A percentile compares a stretch with the other conserved stretches of the same genome.
These are phyloP conservation scores for Orthosia incerta DNA, from an alignment of 2,888 invertebrate genomes.

Conservation along the genomic window DNA sequence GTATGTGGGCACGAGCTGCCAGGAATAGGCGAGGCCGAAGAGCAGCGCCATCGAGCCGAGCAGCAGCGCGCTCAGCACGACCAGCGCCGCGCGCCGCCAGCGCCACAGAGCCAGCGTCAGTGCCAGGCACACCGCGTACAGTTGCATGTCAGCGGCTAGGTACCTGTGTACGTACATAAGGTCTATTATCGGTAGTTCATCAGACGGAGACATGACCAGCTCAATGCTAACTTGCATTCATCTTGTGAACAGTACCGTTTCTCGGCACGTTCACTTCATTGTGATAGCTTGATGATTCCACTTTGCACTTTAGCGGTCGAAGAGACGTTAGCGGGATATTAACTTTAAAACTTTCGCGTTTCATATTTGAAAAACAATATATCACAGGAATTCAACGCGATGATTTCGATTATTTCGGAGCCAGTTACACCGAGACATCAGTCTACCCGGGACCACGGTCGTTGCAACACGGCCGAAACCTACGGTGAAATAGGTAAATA, in stretches of 20 bases:
- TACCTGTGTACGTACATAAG: slow-evolving; percentile 75
- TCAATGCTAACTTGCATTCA: background rate
- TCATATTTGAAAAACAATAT: too few relatives aligned
- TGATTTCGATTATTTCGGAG: too few relatives aligned
- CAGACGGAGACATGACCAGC: background rate
- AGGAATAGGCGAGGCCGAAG: slow-evolving; percentile 78
- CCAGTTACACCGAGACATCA: too few relatives aligned
- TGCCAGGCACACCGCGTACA: slow-evolving; percentile 79
- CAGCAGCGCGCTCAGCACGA: slow-evolving; percentile 73
- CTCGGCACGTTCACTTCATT: too few relatives aligned
- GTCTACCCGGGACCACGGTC: too few relatives aligned
- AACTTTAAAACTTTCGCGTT: too few relatives aligned
- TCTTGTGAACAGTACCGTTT: background rate
- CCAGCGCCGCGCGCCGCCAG: slow-evolving; percentile 75
- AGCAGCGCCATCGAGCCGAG: slow-evolving; percentile 68
- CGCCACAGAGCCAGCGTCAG: slow-evolving; percentile 80
- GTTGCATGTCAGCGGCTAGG: slow-evolving; percentile 88
- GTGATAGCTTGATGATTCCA: too few relatives aligned
- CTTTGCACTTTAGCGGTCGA: too few relatives aligned
- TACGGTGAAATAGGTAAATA: too few relatives aligned
- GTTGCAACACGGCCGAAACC: too few relatives aligned
- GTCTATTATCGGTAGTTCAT: background rate
- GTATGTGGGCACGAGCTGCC: slow-evolving; percentile 83
- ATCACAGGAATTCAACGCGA: too few relatives aligned
- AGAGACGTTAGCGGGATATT: too few relatives aligned